A percentile compares a stretch with the other conserved stretches of the same genome.
Conservation (phyloP, 2,888 invertebrate species). For the Caenorhabditis sp. region DNA sequence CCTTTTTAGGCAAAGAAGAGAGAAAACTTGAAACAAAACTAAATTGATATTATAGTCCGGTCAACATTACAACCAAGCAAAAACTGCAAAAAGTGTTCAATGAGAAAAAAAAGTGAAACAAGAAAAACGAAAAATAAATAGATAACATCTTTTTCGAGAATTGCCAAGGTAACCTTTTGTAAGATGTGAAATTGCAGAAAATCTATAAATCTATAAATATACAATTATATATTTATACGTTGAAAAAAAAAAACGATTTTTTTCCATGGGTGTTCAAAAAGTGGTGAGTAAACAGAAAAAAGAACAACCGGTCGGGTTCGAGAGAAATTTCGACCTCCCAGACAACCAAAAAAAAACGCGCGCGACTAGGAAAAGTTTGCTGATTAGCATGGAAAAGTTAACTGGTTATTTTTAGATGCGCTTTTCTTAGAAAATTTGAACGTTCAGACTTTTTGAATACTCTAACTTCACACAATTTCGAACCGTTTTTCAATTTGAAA, state of each 20-base stretch:
- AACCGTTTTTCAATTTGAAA: too few relatives aligned
- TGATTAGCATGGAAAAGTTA: too few relatives aligned
- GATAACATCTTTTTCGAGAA: background rate
- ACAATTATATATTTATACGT: slow-evolving; percentile 1
- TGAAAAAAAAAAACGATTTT: background rate
- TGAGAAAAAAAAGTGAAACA: slow-evolving; percentile 1
- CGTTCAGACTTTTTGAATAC: too few relatives aligned
- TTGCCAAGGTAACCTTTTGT: background rate
- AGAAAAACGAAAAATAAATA: background rate
- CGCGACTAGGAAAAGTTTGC: too few relatives aligned
- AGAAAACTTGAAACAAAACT: too few relatives aligned
- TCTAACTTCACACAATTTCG: too few relatives aligned
- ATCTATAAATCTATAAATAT: background rate
- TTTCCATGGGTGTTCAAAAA: background rate
- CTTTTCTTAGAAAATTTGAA: too few relatives aligned
- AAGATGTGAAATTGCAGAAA: background rate
- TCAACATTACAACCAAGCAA: background rate
- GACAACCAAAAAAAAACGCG: slow-evolving; percentile 16
- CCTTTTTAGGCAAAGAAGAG: too few relatives aligned
- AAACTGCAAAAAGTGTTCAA: background rate
- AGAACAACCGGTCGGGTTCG: background rate
- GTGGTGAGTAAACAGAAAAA: background rate
- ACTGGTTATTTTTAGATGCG: too few relatives aligned
- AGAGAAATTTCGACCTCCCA: background rate
- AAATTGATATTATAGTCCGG: background rate